Evolutionary conservation across 2,113 vertebrate species (phyloP), one percentile per base, ranked within the genome.

Genomic region (Otolemur garnettii): DNA sequence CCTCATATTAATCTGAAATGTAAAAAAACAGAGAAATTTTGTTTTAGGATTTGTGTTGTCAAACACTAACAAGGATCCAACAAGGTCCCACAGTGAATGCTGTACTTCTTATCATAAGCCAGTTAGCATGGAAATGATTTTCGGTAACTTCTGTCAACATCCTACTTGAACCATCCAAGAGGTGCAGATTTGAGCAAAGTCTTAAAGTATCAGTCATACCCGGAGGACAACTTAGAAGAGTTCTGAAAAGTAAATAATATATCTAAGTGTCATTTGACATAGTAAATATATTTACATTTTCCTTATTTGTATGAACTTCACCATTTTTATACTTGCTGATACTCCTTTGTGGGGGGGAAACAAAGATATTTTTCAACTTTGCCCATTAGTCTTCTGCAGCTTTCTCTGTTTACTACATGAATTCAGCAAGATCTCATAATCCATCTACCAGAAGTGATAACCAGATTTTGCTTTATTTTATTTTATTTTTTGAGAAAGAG

Each of bases 231-330:
- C 53, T 68, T 62, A 88, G 78, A 95, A 96, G 83, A 91, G 13
- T n/a, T 72, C 18, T 75, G 69, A 57, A 92, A 95, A 93, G 69
- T 38, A 96, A 93, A 80, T 35, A 83, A 75, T 42, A 89, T 7
- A 24, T 22, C 0, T 38, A 38, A 38, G 38, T 85, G 57, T 42
- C 72, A 81, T 88, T 94, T 92, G 45, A 82, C 85, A 86, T 55
- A 86, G 78, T 45, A 94, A 91, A 91, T 64, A 77, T 89, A 79
- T 79, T 95, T 82, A 64, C 82, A 60, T 35, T 93, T 53, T 85
- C 69, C 42, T n/a, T 72, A 18, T 7, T 85, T 93, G 45, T 82
- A 79, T 28, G 38, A 89, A 57, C 50, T 62, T 90, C 30, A 42
- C 30, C 59, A 42, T 87, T 74, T 94, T 91, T 64, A 60, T 0